phyloP scores from a whole-genome alignment of 2,113 vertebrate genomes.

The Phyllopteryx taeniolatus region DNA sequence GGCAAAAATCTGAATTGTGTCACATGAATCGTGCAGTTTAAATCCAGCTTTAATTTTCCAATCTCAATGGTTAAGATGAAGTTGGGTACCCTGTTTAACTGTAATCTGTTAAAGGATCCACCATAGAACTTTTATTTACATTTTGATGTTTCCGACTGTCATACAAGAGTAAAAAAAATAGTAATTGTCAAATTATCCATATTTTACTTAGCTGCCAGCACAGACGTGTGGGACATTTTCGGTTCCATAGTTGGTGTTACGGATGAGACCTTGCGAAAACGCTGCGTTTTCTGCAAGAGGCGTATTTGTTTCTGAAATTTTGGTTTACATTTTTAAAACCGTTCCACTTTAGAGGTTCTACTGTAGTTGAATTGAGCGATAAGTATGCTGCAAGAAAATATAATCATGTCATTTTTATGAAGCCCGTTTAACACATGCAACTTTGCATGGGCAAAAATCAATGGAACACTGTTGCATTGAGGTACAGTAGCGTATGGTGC shows the following conservation, averaged over 20 bases:
- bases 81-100: too few species aligned
- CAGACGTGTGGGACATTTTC: neutral
- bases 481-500: neutral
- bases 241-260: neutral
- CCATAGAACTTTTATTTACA: too few species aligned
- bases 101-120: too few species aligned
- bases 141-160: too few species aligned
- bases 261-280: neutral
- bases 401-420: neutral
- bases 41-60: too few species aligned
- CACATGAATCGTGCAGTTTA: too few species aligned
- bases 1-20: too few species aligned
- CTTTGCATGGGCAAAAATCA: neutral
- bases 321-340: neutral
- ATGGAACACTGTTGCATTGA: neutral
- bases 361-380: neutral
- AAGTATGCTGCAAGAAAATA: conserved; percentile 2
- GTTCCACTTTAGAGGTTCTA: neutral
- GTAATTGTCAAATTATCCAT: conserved; percentile 24
- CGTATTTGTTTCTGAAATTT: neutral
- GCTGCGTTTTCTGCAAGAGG: too few species aligned
- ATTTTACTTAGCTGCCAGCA: conserved; percentile 10
- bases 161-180: too few species aligned
- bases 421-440: conserved; percentile 8
- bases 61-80: too few species aligned